Evolutionary conservation across 2,797 vertebrate species (phyloP).

Genomic region (Myotis pilosus): DNA sequence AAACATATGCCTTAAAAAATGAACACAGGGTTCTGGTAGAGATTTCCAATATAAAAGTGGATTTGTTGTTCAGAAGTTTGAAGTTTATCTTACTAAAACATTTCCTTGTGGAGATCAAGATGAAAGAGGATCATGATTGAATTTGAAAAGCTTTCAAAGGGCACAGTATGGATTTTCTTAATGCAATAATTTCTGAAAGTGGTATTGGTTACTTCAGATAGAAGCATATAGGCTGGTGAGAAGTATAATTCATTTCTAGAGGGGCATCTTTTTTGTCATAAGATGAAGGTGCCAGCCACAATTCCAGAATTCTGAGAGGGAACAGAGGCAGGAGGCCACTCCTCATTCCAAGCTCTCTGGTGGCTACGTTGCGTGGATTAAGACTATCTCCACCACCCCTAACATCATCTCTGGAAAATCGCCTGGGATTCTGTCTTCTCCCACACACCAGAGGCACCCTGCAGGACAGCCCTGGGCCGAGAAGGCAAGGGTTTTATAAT

Average conservation of each 20-base stretch:
- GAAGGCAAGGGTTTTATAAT: neutral
- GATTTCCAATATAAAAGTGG: constrained; percentile 14
- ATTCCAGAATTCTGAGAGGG: neutral
- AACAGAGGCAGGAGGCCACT: neutral
- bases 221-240: neutral
- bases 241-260: neutral
- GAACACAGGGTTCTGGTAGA: constrained; percentile 19
- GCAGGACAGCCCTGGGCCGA: neutral
- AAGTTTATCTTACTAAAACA: neutral
- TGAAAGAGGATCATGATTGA: neutral
- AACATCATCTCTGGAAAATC: neutral
- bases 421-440: neutral
- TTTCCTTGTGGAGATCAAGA: constrained; percentile 27
- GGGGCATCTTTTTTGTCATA: neutral
- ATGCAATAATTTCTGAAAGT: neutral
- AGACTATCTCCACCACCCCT: neutral
- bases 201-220: neutral
- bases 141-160: constrained; percentile 48
- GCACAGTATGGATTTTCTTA: constrained; percentile 48
- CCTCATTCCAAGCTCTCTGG: neutral
- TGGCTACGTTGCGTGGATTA: neutral
- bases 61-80: neutral
- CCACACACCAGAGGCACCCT: neutral
- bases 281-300: neutral
- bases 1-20: neutral